Evolutionary conservation across 2,113 vertebrate genomes (phyloP).

Genomic region (Siniperca chuatsi): DNA sequence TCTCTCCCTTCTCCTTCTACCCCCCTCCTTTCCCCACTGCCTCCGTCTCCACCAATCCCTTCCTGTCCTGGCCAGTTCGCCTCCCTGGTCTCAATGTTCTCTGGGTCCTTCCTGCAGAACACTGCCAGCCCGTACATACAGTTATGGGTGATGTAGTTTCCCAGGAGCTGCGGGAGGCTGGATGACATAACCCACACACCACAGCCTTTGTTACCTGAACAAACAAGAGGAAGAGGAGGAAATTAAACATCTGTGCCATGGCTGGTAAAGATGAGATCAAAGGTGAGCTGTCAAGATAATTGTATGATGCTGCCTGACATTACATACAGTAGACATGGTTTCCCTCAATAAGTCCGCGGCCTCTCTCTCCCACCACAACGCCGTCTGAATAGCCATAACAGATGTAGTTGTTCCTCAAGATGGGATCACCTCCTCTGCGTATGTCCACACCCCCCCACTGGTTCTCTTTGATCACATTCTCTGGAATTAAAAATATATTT

Average conservation of each 20-base stretch:
- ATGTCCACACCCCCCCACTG: slow-evolving; percentile 94
- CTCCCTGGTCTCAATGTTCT: slow-evolving; percentile 74
- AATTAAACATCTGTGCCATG: background rate
- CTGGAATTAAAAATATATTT: slow-evolving; percentile 68
- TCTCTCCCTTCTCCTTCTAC: slow-evolving; percentile 80
- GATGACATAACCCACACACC: slow-evolving; percentile 93
- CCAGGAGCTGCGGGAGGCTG: slow-evolving; percentile 90
- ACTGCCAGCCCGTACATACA: slow-evolving; percentile 91
- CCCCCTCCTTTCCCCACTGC: slow-evolving; percentile 76
- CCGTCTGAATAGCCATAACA: slow-evolving; percentile 92
- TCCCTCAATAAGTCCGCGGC: slow-evolving; percentile 91
- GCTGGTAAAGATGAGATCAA: background rate
- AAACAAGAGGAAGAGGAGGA: slow-evolving; percentile 23
- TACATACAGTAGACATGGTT: slow-evolving; percentile 91
- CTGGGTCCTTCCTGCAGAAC: slow-evolving; percentile 89
- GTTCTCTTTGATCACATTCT: slow-evolving; percentile 93
- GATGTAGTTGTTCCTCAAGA: slow-evolving; percentile 92
- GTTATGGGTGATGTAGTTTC: slow-evolving; percentile 91
- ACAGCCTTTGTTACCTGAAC: slow-evolving; percentile 90
- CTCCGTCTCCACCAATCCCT: slow-evolving; percentile 64
- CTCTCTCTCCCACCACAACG: slow-evolving; percentile 90
- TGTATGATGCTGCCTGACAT: background rate
- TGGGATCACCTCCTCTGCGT: slow-evolving; percentile 88
- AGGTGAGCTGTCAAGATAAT: background rate
- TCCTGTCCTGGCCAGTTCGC: slow-evolving; percentile 84